Percentiles rank a stretch among this genome's conserved stretches.
Evolutionary conservation across 2,888 invertebrate genomes (phyloP).

Genomic region (Nomada fucata): DNA sequence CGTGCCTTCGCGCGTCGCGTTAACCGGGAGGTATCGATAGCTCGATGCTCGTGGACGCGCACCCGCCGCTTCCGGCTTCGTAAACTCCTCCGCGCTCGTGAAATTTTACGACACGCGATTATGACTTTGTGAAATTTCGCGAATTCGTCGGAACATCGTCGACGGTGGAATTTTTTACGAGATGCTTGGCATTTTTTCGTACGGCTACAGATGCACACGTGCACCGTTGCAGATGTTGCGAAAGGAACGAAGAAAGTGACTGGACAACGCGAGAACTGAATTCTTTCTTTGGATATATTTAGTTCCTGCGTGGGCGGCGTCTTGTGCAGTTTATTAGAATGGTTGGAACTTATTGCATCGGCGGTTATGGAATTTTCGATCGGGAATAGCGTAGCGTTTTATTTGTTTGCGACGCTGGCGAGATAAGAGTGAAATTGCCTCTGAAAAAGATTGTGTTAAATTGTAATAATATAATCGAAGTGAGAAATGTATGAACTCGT

Average conservation of each 20-base stretch:
- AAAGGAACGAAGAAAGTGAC: constrained; percentile 4
- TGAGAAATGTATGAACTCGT: too few relatives aligned
- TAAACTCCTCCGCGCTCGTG: constrained; percentile 4
- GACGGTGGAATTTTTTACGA: constrained; percentile 17
- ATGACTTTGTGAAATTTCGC: constrained; percentile 39
- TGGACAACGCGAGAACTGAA: too few relatives aligned
- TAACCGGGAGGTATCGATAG: constrained; percentile 36
- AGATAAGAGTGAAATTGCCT: too few relatives aligned
- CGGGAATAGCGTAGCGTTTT: too few relatives aligned
- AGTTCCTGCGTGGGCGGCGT: too few relatives aligned
- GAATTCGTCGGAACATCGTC: constrained; percentile 3
- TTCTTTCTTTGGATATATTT: too few relatives aligned
- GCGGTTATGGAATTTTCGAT: too few relatives aligned
- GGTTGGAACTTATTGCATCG: too few relatives aligned
- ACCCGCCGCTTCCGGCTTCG: constrained; percentile 29
- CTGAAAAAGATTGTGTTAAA: too few relatives aligned
- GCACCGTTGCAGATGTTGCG: not conserved
- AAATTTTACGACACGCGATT: constrained; percentile 45
- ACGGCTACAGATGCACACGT: not conserved
- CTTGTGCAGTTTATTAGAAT: too few relatives aligned
- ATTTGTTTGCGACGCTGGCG: too few relatives aligned
- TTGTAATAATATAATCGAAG: too few relatives aligned
- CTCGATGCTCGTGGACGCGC: not conserved
- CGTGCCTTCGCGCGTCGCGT: constrained; percentile 17
- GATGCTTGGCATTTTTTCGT: constrained; percentile 16